A percentile compares a stretch with the other conserved stretches of the same genome.
These are phyloP conservation scores for Ischnura elegans DNA, from an alignment of 2,888 invertebrate species.

Conservation along the genomic window DNA sequence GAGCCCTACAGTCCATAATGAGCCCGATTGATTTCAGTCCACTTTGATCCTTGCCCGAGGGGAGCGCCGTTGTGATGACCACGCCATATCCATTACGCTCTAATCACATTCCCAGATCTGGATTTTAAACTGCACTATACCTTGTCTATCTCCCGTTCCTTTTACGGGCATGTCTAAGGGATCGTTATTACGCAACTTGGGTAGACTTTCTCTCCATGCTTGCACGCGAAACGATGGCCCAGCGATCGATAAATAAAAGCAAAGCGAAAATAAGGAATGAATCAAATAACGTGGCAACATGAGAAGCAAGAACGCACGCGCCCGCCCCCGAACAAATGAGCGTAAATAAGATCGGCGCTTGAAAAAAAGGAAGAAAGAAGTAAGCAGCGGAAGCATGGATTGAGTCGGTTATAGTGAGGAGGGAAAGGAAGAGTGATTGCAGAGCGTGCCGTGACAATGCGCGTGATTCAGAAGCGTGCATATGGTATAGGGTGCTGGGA, in stretches of 20 bases:
- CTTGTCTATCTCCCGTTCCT: not conserved
- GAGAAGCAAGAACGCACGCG: not conserved
- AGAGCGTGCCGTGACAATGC: not conserved
- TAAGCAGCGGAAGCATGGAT: too few species aligned
- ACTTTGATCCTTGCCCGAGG: not conserved
- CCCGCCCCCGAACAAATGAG: not conserved
- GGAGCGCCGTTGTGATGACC: not conserved
- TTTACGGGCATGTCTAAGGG: not conserved
- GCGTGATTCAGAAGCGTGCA: not conserved
- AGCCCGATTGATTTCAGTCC: too few species aligned
- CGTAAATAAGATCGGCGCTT: not conserved
- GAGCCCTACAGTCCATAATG: too few species aligned
- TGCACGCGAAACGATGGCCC: not conserved
- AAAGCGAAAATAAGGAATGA: not conserved
- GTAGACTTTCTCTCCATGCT: not conserved
- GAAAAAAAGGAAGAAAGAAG: not conserved
- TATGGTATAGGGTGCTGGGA: too few species aligned
- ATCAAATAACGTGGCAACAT: not conserved
- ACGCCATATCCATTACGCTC: not conserved
- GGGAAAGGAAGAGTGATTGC: not conserved
- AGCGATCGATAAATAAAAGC: not conserved
- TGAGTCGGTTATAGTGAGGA: not conserved
- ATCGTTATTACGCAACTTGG: not conserved
- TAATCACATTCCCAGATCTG: conserved; percentile 20
- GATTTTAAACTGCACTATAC: not conserved